These are phyloP conservation scores for Halotydeus destructor DNA, from an alignment of 1,140 invertebrate genomes.

Conservation along the genomic window DNA sequence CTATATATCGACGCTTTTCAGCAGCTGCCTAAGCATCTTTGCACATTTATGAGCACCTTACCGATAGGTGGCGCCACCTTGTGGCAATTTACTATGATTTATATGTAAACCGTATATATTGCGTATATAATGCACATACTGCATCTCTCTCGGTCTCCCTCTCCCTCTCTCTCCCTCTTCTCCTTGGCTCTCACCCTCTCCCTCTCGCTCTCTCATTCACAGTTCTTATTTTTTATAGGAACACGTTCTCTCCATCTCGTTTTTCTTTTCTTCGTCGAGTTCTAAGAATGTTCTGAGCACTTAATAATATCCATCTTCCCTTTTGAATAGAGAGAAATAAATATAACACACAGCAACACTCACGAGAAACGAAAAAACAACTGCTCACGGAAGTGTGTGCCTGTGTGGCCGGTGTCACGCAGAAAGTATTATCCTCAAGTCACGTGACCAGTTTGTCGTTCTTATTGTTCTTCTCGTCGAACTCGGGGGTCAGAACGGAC, in stretches of 20 bases:
- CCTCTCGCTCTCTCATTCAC: neutral
- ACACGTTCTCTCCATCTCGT: neutral
- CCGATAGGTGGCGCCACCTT: neutral
- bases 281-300: neutral
- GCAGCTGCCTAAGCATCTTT: neutral
- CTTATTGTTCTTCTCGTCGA: too few relatives aligned
- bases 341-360: neutral
- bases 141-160: neutral
- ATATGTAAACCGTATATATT: too few relatives aligned
- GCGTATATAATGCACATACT: neutral
- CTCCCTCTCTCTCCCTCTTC: conserved; percentile 1
- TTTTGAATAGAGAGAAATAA: neutral
- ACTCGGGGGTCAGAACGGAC: too few relatives aligned
- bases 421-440: too few relatives aligned
- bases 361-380: neutral
- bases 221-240: neutral
- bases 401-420: too few relatives aligned
- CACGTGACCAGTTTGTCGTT: too few relatives aligned
- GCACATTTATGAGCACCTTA: neutral
- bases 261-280: neutral
- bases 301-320: neutral
- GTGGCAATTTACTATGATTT: neutral
- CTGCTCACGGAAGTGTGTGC: too few relatives aligned
- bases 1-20: neutral
- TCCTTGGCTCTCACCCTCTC: neutral